Base-by-base conservation (phyloP, 2,797 vertebrate genomes). In the Danio jaintianensis region DNA sequence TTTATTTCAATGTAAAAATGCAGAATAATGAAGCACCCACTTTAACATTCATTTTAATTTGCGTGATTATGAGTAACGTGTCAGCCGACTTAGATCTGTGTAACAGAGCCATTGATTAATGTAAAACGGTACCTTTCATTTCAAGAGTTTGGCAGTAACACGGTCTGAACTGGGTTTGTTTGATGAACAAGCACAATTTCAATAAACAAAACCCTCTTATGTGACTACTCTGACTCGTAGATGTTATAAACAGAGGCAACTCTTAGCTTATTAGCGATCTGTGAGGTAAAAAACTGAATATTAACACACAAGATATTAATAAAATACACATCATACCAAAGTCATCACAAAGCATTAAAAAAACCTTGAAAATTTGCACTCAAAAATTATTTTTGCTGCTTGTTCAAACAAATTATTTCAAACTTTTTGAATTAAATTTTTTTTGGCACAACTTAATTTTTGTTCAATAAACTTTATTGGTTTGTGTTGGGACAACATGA, bases 151-250 rank as follows among this genome's bases (percentile, higher is more conserved):
- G 42, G 52, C 20, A 36, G 7, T 36, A 40, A 67, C 61, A 55
- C 75, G 67, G 36, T n/a, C 20, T 58, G 42, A 78, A 75, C 29
- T 62, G 61, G 42, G 85, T 67, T 80, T 52, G 47, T 72, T 80
- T 83, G 77, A 80, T 63, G 67, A 58, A 36, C 12, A 10, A 29
- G 22, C 77, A 74, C 22, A 75, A 72, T 74, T 84, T 84, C 74
- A 81, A 78, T 83, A 86, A 88, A 88, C 83, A 59, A 63, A 68
- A 82, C 69, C 8, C 66, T 45, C 56, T 22, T 58, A 53, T 74
- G 62, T 53, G 69, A 67, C 64, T 64, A 56, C 29, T 64, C 48
- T 68, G 59, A 75, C 22, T 9, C 6, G 68, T 20, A 66, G 18
- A 56, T 45, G 66, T 67, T 45, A 47, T 80, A 78, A 53, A 63